Percentiles rank a stretch among this genome's conserved stretches.
Evolutionary conservation across 2,797 vertebrate species (phyloP).

Genomic region (Arrhamphus sclerolepis): DNA sequence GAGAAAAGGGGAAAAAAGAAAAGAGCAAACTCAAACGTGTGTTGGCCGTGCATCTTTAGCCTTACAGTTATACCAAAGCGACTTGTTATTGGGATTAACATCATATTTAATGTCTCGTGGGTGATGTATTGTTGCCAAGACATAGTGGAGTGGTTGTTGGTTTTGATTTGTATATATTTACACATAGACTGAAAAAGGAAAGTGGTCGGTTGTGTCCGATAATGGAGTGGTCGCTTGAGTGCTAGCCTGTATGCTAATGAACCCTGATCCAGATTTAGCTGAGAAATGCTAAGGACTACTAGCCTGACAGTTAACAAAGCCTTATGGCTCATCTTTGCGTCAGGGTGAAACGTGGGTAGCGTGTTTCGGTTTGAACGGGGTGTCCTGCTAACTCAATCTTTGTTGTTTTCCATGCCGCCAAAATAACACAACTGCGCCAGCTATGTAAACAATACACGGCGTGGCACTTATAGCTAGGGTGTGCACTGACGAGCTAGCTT

Average conservation of each 20-base stretch:
- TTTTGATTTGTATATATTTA: too few relatives aligned
- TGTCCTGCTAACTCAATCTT: not conserved
- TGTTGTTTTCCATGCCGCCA: constrained; percentile 39
- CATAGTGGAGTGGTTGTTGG: rapidly evolving
- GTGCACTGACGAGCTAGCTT: constrained; percentile 66
- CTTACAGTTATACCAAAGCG: not conserved
- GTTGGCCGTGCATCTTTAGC: not conserved
- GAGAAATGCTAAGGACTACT: constrained; percentile 43
- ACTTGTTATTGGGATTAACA: not conserved
- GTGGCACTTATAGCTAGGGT: constrained; percentile 71
- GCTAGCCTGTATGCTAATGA: constrained; percentile 53
- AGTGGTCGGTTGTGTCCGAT: constrained; percentile 25
- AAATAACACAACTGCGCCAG: constrained; percentile 42
- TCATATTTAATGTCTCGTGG: rapidly evolving
- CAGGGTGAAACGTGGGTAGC: too few relatives aligned
- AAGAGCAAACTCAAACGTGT: not conserved
- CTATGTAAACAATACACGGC: constrained; percentile 86
- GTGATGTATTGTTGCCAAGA: not conserved
- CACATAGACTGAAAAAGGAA: not conserved
- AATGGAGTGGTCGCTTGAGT: not conserved
- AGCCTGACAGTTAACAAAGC: constrained; percentile 60
- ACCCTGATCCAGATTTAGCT: constrained; percentile 40
- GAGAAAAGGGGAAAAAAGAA: too few relatives aligned
- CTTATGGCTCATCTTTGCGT: not conserved
- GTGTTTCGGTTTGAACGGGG: not conserved